Evolutionary conservation across 2,888 invertebrate genomes (phyloP).

Genomic region (Dicyrtomina minuta): DNA sequence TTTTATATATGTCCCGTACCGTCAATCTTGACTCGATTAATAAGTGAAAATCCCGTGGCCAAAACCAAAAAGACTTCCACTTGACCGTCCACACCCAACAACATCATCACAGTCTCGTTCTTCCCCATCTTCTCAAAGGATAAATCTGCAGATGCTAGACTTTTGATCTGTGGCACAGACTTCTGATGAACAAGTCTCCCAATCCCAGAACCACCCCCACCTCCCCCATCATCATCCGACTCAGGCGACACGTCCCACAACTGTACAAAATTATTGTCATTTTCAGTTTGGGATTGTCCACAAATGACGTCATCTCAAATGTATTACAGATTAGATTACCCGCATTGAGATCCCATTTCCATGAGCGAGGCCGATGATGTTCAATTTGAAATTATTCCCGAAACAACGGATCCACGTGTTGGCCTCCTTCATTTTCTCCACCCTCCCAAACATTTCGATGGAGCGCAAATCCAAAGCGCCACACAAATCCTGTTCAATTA

Average conservation of each 20-base stretch:
- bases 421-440: constrained; percentile 43
- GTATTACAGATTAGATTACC: constrained; percentile 18
- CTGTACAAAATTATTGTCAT: no score
- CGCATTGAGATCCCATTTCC: constrained; percentile 45
- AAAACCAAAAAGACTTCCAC: constrained; percentile 38
- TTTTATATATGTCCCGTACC: constrained; percentile 25
- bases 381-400: constrained; percentile 13
- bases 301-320: no score
- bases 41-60: constrained; percentile 20
- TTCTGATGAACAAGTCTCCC: constrained; percentile 43
- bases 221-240: background rate
- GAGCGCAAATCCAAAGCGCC: constrained; percentile 39
- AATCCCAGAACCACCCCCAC: constrained; percentile 20
- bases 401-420: constrained; percentile 33
- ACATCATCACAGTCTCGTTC: constrained; percentile 33
- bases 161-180: constrained; percentile 38
- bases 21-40: constrained; percentile 47
- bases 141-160: constrained; percentile 36
- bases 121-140: constrained; percentile 7
- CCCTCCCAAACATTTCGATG: constrained; percentile 34
- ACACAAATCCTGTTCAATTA: constrained; percentile 32
- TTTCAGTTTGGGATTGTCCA: background rate
- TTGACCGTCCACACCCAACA: constrained; percentile 39
- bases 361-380: constrained; percentile 39
- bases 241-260: constrained; percentile 39